A percentile compares a stretch with the other conserved stretches of the same genome.
These are phyloP conservation scores for Nothoprocta perdicaria DNA, from an alignment of 2,113 vertebrate genomes.

Conservation along the genomic window DNA sequence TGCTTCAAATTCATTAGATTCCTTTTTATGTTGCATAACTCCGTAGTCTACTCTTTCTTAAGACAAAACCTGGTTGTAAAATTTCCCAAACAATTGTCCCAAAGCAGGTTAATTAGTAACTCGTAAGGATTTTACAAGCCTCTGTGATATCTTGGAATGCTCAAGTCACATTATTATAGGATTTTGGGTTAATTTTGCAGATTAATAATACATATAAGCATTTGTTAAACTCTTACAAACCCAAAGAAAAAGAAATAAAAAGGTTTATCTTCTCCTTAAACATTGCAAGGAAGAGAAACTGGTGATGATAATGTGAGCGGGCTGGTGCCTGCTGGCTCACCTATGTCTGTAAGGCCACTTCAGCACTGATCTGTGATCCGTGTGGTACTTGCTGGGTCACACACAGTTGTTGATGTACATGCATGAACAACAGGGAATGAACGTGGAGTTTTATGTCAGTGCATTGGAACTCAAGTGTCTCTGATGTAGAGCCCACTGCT, in stretches of 20 bases:
- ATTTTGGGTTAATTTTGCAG: constrained; percentile 47
- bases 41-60: constrained; percentile 70
- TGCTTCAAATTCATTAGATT: constrained; percentile 73
- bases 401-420: neutral
- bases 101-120: constrained; percentile 70
- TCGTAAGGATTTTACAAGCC: constrained; percentile 48
- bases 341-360: neutral
- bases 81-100: constrained; percentile 62
- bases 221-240: constrained; percentile 57
- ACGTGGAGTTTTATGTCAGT: neutral
- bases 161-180: constrained; percentile 55
- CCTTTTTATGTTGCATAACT: constrained; percentile 73
- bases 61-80: constrained; percentile 71
- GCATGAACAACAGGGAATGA: neutral
- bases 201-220: constrained; percentile 52
- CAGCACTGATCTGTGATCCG: neutral
- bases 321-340: neutral
- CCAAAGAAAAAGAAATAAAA: too few species aligned
- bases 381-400: neutral
- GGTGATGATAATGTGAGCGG: neutral
- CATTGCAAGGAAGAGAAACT: constrained; percentile 24
- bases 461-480: neutral
- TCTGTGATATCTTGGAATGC: constrained; percentile 45
- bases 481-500: neutral
- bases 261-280: constrained; percentile 19